A percentile compares a stretch with the other conserved stretches of the same genome.
These are phyloP conservation scores for Rhincodon typus DNA, from an alignment of 2,797 vertebrate genomes.

Conservation along the genomic window DNA sequence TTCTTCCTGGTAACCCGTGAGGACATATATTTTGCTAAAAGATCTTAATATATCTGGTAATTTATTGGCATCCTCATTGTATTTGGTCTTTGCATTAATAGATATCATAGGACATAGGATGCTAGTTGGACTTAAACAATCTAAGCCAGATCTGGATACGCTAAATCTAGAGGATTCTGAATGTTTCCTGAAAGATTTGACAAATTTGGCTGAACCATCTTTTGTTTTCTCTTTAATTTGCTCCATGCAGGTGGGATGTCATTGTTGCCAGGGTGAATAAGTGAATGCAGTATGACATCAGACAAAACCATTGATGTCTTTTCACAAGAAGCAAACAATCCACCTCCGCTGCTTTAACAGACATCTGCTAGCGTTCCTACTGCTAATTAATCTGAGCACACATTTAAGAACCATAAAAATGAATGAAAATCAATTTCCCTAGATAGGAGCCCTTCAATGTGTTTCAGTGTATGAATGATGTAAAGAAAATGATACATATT, in stretches of 20 bases:
- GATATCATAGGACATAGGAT: neutral
- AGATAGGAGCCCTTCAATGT: neutral
- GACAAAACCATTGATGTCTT: constrained; percentile 54
- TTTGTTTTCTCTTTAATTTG: neutral
- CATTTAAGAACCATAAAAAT: neutral
- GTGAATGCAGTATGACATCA: constrained; percentile 49
- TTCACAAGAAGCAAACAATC: constrained; percentile 46
- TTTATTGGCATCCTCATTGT: neutral
- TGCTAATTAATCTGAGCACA: constrained; percentile 42
- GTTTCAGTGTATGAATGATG: neutral
- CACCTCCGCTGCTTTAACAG: constrained; percentile 43
- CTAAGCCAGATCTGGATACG: neutral
- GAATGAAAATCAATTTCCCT: neutral
- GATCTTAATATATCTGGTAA: neutral
- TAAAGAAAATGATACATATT: neutral
- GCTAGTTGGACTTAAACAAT: too few species aligned
- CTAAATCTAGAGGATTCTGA: neutral
- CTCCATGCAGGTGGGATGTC: constrained; percentile 41
- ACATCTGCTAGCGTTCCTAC: constrained; percentile 40
- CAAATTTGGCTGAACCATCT: neutral
- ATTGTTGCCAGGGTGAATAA: constrained; percentile 69
- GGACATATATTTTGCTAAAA: neutral
- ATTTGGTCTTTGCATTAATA: neutral
- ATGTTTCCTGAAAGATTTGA: neutral
- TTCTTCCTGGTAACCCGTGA: neutral